A percentile compares a stretch with the other conserved stretches of the same genome.
Evolutionary conservation across 2,888 invertebrate genomes (phyloP).

Genomic region (Ferrisia virgata): DNA sequence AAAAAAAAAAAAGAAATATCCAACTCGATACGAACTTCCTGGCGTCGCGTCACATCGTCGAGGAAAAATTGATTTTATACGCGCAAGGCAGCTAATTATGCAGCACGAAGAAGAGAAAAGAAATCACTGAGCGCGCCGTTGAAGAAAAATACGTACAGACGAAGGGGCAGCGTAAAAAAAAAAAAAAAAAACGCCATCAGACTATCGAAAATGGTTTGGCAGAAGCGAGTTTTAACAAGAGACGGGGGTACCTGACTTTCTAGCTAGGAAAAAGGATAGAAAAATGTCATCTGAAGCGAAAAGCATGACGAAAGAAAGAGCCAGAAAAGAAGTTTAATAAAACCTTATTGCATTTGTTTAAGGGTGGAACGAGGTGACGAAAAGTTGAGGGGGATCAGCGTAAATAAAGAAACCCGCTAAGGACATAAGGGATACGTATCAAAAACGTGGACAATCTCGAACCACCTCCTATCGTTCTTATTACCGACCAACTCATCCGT

Average conservation of each 20-base stretch:
- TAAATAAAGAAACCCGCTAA: neutral
- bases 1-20: too few species aligned
- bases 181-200: neutral
- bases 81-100: neutral
- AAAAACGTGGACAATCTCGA: conserved; percentile 29
- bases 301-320: neutral
- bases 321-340: conserved; percentile 17
- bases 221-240: too few species aligned
- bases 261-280: neutral
- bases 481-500: conserved; percentile 25
- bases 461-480: neutral
- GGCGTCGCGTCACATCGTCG: neutral
- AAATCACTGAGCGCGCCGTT: neutral
- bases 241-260: neutral
- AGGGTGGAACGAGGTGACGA: neutral
- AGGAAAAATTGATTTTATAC: conserved; percentile 5
- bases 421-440: conserved; percentile 26
- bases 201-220: neutral
- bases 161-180: too few species aligned
- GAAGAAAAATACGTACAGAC: too few species aligned
- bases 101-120: neutral
- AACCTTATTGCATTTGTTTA: conserved; percentile 19
- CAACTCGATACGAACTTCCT: too few species aligned
- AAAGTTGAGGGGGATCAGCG: neutral
- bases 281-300: neutral